phyloP scores from a whole-genome alignment of 1,140 invertebrate genomes.

The Trichonephila clavata region DNA sequence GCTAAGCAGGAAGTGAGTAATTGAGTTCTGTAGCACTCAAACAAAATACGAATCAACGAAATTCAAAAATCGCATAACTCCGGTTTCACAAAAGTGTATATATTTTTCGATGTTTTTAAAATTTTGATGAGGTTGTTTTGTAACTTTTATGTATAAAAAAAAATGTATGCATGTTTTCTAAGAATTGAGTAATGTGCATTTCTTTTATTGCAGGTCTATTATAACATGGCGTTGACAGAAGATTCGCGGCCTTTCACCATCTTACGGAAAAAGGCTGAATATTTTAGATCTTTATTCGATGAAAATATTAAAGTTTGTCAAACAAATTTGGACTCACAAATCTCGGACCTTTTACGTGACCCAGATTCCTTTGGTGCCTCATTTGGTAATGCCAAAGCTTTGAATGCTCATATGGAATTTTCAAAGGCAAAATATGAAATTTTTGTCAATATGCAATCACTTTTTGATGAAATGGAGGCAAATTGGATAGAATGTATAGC shows the following conservation, averaged over 20 bases:
- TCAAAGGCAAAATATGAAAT: conserved; percentile 34
- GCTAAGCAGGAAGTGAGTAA: too few species aligned
- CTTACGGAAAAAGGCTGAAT: not conserved
- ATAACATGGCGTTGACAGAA: not conserved
- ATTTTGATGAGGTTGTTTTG: not conserved
- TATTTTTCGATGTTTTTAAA: too few species aligned
- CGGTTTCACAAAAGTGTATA: too few species aligned
- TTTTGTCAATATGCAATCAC: not conserved
- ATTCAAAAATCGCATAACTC: not conserved
- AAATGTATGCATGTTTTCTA: not conserved
- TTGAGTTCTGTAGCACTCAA: too few species aligned
- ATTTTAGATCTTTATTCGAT: not conserved
- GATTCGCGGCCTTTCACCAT: not conserved
- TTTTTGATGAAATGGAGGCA: not conserved
- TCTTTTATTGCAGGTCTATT: not conserved
- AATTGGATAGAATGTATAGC: not conserved
- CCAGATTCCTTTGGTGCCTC: conserved; percentile 12
- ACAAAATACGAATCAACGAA: too few species aligned
- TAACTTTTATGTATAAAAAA: not conserved
- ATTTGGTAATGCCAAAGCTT: not conserved
- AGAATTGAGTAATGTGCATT: not conserved
- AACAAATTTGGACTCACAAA: not conserved
- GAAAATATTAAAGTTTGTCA: not conserved
- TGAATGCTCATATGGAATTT: conserved; percentile 43
- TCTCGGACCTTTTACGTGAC: not conserved